phyloP scores from a whole-genome alignment of 1,140 invertebrate species.

The Parasteatoda tepidariorum region DNA sequence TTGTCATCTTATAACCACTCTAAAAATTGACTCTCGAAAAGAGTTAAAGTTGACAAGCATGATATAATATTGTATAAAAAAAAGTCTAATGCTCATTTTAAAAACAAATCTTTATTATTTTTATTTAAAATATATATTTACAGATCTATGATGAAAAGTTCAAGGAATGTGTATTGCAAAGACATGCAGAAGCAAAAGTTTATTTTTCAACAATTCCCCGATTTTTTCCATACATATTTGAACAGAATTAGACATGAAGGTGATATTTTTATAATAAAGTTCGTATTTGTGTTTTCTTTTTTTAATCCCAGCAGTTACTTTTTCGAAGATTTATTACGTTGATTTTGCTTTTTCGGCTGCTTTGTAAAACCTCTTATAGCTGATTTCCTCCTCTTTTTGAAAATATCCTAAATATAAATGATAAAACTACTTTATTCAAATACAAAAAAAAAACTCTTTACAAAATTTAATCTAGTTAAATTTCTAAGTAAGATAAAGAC shows the following conservation, averaged over 20 bases:
- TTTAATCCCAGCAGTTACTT: not conserved
- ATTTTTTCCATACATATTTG: constrained; percentile 32
- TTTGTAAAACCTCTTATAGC: not conserved
- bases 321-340: not conserved
- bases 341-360: not conserved
- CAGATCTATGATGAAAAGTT: constrained; percentile 39
- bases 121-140: too few species aligned
- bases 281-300: not conserved
- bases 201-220: constrained; percentile 45
- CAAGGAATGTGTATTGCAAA: constrained; percentile 11
- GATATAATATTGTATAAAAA: too few species aligned
- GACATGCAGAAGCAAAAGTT: constrained; percentile 27
- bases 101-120: too few species aligned
- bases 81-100: too few species aligned
- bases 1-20: too few species aligned
- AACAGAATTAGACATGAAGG: not conserved
- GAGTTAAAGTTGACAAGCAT: too few species aligned
- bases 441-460: not conserved
- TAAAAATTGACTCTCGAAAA: too few species aligned
- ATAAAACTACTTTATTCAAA: constrained; percentile 6
- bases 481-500: too few species aligned
- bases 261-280: not conserved
- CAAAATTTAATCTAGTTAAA: too few species aligned
- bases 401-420: constrained; percentile 25
- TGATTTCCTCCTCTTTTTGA: constrained; percentile 11